A percentile compares a stretch with the other conserved stretches of the same genome.
Conservation (phyloP, 2,113 vertebrate genomes). For the Excalfactoria chinensis region DNA sequence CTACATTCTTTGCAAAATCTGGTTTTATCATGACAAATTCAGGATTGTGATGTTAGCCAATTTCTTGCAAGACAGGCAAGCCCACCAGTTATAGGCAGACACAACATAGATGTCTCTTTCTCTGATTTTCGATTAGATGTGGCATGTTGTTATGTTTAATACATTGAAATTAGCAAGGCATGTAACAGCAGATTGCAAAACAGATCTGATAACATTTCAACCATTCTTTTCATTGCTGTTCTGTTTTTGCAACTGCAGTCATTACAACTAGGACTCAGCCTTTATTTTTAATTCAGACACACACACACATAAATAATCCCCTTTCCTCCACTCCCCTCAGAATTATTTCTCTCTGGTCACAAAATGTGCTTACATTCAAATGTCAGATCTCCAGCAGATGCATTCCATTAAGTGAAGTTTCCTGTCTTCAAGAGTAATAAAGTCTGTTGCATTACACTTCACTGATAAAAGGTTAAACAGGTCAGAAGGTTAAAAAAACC, state of each 20-base stretch:
- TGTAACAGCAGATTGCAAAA: constrained; percentile 14
- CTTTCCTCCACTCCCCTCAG: fast-evolving
- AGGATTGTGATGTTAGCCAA: background rate
- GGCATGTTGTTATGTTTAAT: background rate
- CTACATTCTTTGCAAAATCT: constrained; percentile 34
- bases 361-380: background rate
- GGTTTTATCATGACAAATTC: constrained; percentile 19
- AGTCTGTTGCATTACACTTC: background rate
- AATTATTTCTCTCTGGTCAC: background rate
- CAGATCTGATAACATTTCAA: background rate
- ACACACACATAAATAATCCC: background rate
- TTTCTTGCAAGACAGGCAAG: background rate
- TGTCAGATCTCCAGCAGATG: fast-evolving
- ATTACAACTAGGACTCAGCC: background rate
- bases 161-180: background rate
- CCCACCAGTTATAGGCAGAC: background rate
- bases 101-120: background rate
- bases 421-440: background rate
- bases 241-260: background rate
- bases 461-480: background rate
- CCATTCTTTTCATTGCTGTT: background rate
- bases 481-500: background rate
- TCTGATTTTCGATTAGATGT: constrained; percentile 18
- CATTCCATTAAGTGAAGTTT: background rate
- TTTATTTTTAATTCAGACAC: background rate